Evolutionary conservation across 2,113 vertebrate species (phyloP).

Genomic region (Galemys pyrenaicus): DNA sequence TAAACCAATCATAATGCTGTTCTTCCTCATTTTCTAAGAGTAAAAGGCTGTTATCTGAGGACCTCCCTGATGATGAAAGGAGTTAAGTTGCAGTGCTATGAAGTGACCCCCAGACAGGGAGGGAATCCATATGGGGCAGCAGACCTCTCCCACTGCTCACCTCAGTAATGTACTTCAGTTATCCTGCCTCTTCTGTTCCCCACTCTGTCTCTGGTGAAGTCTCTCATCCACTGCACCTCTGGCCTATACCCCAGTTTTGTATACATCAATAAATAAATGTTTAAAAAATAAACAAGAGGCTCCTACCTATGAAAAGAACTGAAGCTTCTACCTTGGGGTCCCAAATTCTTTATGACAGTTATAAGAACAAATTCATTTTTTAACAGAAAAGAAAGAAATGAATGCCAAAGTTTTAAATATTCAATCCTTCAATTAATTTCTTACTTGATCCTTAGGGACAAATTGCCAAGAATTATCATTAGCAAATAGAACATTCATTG

Average conservation of each 20-base stretch:
- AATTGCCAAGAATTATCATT: slow-evolving; percentile 74
- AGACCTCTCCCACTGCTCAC: no score
- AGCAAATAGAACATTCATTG: slow-evolving; percentile 69
- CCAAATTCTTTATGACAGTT: neutral
- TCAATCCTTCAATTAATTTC: slow-evolving; percentile 71
- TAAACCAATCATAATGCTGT: neutral
- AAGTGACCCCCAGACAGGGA: no score
- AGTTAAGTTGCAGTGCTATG: no score
- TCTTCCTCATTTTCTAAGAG: neutral
- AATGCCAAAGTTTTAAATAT: slow-evolving; percentile 62
- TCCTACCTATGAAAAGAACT: neutral
- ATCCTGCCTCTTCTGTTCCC: no score
- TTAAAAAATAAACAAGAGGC: no score
- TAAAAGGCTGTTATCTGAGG: neutral
- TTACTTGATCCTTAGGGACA: slow-evolving; percentile 74
- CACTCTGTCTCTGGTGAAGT: no score
- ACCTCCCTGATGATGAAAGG: no score
- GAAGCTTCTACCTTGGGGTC: neutral
- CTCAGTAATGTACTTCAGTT: no score
- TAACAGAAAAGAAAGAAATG: neutral
- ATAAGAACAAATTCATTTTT: neutral
- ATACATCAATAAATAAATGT: no score
- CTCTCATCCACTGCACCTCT: no score
- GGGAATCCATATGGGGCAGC: no score
- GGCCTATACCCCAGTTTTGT: no score